Percentiles rank a stretch among this genome's conserved stretches.
phyloP scores from a whole-genome alignment of 2,113 vertebrate genomes.

The Eonycteris spelaea region DNA sequence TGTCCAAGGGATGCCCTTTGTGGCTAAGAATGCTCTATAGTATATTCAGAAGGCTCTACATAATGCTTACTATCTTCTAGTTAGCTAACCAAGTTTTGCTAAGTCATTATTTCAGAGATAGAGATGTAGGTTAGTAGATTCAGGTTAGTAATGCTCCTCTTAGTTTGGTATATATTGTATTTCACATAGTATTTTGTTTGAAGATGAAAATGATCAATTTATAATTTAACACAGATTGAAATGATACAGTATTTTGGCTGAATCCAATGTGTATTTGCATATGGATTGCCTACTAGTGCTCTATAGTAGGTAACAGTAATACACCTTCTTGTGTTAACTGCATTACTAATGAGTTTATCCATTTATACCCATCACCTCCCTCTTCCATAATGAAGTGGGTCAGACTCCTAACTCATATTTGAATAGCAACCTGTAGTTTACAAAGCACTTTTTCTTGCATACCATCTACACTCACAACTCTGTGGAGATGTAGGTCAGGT shows the following conservation, averaged over 20 bases:
- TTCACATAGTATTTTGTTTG: background rate
- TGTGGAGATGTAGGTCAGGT: background rate
- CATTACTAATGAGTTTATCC: background rate
- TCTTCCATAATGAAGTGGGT: background rate
- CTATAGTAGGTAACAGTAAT: background rate
- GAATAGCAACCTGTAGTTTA: background rate
- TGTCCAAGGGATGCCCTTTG: background rate
- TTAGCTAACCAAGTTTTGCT: background rate
- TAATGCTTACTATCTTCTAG: background rate
- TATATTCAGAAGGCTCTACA: fast-evolving
- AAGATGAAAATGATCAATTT: background rate
- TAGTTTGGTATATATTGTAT: background rate
- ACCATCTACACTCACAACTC: background rate
- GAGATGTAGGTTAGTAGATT: background rate
- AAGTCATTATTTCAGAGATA: background rate
- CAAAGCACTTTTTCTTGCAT: background rate
- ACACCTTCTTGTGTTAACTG: background rate
- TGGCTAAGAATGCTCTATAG: background rate
- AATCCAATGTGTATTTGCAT: background rate
- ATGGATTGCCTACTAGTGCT: background rate
- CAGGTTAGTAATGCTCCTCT: background rate
- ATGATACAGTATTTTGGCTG: background rate
- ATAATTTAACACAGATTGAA: background rate
- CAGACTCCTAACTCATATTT: background rate
- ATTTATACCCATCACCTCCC: background rate